Percentiles rank a stretch among this genome's conserved stretches.
phyloP scores from a whole-genome alignment of 2,888 invertebrate species.

The Ophioninae sp. region DNA sequence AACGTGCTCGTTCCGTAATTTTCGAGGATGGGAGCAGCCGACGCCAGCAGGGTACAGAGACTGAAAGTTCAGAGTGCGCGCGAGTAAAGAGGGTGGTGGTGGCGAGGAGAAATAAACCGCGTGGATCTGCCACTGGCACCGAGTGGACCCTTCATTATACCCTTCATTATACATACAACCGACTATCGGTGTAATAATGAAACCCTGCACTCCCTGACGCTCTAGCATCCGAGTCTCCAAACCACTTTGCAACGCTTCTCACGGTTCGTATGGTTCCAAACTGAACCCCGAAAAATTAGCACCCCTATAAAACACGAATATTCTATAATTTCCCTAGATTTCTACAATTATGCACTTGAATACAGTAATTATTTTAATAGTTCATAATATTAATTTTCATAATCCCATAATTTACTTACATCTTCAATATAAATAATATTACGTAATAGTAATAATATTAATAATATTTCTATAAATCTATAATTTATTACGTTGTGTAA shows the following conservation, averaged over 20 bases:
- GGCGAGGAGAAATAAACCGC: slow-evolving; percentile 65
- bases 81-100: slow-evolving; percentile 21
- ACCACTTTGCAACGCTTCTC: slow-evolving; percentile 5
- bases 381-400: no score
- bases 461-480: no score
- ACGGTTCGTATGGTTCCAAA: background rate
- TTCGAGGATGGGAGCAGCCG: slow-evolving; percentile 42
- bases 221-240: slow-evolving; percentile 27
- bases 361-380: no score
- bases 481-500: no score
- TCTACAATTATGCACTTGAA: background rate
- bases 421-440: no score
- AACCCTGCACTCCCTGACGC: slow-evolving; percentile 42
- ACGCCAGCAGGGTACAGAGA: slow-evolving; percentile 33
- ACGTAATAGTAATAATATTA: no score
- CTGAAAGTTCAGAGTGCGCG: slow-evolving; percentile 64
- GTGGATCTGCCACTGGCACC: slow-evolving; percentile 73
- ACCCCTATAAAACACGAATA: background rate
- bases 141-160: slow-evolving; percentile 71
- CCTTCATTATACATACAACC: slow-evolving; percentile 60
- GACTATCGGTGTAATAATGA: slow-evolving; percentile 57
- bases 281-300: slow-evolving; percentile 17
- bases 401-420: no score
- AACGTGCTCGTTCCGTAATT: slow-evolving; percentile 58
- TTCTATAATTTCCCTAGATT: background rate